Conservation (phyloP, 2,113 vertebrate species). For the Typhlomys cinereus region DNA sequence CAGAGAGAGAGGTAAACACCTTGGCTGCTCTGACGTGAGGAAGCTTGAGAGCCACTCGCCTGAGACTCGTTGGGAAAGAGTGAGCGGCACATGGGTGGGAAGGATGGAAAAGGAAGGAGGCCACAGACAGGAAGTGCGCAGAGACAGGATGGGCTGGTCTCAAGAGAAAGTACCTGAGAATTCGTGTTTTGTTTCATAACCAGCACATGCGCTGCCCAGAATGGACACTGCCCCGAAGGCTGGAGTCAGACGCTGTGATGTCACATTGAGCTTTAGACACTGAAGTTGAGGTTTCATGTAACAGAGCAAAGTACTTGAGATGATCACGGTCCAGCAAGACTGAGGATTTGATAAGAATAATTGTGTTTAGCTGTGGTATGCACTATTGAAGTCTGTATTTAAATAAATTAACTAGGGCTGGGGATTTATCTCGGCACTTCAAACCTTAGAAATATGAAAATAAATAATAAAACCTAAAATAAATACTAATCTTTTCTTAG, state of each 20-base stretch:
- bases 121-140: not conserved
- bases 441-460: not conserved
- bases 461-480: not conserved
- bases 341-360: not conserved
- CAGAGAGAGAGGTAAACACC: fast-evolving
- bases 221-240: not conserved
- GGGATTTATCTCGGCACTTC: not conserved
- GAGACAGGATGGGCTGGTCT: not conserved
- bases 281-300: too few relatives aligned
- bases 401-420: too few relatives aligned
- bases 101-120: not conserved
- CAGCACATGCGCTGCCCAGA: not conserved
- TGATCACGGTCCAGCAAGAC: not conserved
- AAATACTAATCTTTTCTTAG: slow-evolving; percentile 6
- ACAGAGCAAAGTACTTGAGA: not conserved
- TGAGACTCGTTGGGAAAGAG: not conserved
- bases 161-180: not conserved
- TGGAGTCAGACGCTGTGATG: too few relatives aligned
- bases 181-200: fast-evolving
- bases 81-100: fast-evolving
- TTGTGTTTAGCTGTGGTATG: not conserved
- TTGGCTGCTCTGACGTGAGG: not conserved
- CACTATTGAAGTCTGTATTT: not conserved
- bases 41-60: not conserved
- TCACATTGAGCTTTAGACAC: too few relatives aligned